Base-by-base conservation (phyloP, 2,797 vertebrate genomes). In the Schizopygopsis pylzovi region DNA sequence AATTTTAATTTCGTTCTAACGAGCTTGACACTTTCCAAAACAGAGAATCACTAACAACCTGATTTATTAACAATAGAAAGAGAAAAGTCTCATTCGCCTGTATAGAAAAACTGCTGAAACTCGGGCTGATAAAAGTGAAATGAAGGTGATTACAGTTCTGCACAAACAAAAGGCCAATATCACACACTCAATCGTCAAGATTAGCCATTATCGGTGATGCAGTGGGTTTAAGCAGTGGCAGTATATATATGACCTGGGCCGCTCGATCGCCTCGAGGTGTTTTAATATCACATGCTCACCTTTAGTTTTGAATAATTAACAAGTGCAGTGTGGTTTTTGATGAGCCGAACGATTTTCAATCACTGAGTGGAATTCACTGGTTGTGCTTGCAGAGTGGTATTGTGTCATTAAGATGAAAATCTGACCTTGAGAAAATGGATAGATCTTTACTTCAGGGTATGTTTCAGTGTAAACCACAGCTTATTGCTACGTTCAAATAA, bases 231-330 rank as follows among this genome's bases (percentile, higher is more conserved):
- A 82, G 63, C 78, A 61, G 33, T 67, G 83, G 81, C 67, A 9
- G 20, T 88, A 71, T 85, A 87, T 88, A 86, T 87, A 90, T 87
- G 84, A 87, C 84, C 82, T 86, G 86, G 88, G 91, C 86, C 88
- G 84, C 89, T 85, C 59, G 47, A 92, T 87, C 85, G 92, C 93
- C 93, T 93, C 90, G 89, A 94, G 94, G 93, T 90, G 87, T 92
- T 94, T 95, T 92, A 95, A 95, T 94, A 94, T 95, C 94, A 93
- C 91, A 95, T 95, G 92, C 90, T 89, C 93, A 94, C 93, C 92
- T 94, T 94, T 93, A 91, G 91, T 90, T 92, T 93, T 95, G 91
- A 96, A 95, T 94, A 91, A 94, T 95, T 95, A 91, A 96, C 90
- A 84, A 85, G 81, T 77, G 88, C 92, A 87, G 88, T 84, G 91